Evolutionary conservation across 2,888 invertebrate genomes (phyloP).

Genomic region (Conus canariensis): DNA sequence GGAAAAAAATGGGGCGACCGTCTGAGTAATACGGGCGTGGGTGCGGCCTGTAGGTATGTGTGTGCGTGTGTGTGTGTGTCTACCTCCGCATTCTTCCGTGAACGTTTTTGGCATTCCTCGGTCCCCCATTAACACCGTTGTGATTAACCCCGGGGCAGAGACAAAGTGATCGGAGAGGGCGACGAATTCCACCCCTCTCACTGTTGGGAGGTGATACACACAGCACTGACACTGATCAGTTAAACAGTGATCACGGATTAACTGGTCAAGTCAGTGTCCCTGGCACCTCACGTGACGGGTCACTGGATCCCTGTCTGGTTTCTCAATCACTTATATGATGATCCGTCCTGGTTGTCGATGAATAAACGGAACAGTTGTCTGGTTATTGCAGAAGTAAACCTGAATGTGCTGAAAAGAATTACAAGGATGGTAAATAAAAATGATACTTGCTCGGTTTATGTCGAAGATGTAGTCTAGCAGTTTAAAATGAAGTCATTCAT

Average conservation of each 20-base stretch:
- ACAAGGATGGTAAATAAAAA: too few relatives aligned
- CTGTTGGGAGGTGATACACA: not conserved
- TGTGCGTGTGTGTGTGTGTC: not conserved
- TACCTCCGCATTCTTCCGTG: slow-evolving; percentile 6
- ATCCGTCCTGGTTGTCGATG: too few relatives aligned
- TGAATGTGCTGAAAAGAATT: too few relatives aligned
- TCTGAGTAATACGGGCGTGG: not conserved
- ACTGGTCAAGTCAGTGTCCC: not conserved
- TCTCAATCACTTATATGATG: too few relatives aligned
- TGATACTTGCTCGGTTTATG: too few relatives aligned
- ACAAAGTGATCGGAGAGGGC: not conserved
- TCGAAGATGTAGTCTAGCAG: too few relatives aligned
- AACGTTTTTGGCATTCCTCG: slow-evolving; percentile 3
- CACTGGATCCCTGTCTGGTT: not conserved
- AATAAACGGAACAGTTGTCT: too few relatives aligned
- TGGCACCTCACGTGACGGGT: not conserved
- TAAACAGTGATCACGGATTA: not conserved
- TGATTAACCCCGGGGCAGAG: not conserved
- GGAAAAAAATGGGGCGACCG: not conserved
- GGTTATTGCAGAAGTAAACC: too few relatives aligned
- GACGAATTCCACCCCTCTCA: not conserved
- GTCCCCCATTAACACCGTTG: not conserved
- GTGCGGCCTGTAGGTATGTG: not conserved
- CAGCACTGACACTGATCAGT: not conserved
- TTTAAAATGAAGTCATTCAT: too few relatives aligned